Conservation (phyloP, 2,888 invertebrate genomes). For the Erpobdella octoculata region DNA sequence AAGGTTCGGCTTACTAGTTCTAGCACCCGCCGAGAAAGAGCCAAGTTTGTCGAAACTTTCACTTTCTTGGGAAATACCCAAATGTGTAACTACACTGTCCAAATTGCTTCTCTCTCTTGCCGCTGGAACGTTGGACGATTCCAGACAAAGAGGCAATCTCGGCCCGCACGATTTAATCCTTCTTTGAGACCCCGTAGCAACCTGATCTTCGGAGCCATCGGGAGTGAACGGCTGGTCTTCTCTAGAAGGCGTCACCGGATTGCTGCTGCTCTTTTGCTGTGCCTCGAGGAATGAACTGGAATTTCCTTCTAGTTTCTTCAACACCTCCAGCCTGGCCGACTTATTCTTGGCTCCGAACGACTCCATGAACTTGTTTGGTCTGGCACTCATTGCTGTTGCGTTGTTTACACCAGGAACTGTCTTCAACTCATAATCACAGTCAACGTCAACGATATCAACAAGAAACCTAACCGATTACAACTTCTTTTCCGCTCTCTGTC, state of each 20-base stretch:
- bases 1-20: neutral
- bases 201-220: neutral
- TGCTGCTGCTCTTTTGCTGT: conserved; percentile 12
- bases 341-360: neutral
- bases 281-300: too few species aligned
- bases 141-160: neutral
- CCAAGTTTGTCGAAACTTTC: neutral
- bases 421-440: neutral
- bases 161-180: neutral
- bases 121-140: too few species aligned
- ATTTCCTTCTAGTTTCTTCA: neutral
- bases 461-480: neutral
- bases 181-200: neutral
- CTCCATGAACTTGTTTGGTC: too few species aligned
- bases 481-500: neutral
- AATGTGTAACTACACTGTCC: too few species aligned
- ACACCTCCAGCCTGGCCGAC: neutral
- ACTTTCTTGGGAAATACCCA: too few species aligned
- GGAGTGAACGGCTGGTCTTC: neutral
- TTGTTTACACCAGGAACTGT: too few species aligned
- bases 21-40: neutral
- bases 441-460: neutral
- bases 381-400: too few species aligned
- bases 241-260: neutral
- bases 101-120: neutral